Conservation (phyloP, 2,888 invertebrate genomes). For the Creontiades dilutus region DNA sequence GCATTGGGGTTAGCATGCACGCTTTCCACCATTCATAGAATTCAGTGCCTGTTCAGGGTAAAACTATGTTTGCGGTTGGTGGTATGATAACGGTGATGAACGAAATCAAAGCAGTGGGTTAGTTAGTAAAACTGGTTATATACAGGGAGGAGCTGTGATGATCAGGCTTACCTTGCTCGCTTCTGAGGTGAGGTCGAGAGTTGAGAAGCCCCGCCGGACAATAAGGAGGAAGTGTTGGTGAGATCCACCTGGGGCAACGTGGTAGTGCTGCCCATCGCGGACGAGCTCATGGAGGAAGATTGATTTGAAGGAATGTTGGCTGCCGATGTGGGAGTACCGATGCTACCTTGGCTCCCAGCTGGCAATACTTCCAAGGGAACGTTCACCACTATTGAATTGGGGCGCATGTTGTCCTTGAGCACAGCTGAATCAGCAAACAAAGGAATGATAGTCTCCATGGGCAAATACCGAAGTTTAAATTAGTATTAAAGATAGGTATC, state of each 20-base stretch:
- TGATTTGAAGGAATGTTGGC: slow-evolving; percentile 3
- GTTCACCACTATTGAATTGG: slow-evolving; percentile 81
- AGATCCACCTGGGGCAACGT: slow-evolving; percentile 56
- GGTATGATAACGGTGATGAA: too few species aligned
- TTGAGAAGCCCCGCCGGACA: slow-evolving; percentile 44
- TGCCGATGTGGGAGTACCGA: neutral
- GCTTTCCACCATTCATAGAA: neutral
- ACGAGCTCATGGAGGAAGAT: slow-evolving; percentile 21
- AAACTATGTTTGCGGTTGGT: too few species aligned
- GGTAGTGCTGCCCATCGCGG: neutral
- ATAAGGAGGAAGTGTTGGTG: slow-evolving; percentile 41
- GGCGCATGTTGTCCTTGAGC: slow-evolving; percentile 65
- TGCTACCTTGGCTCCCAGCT: slow-evolving; percentile 33
- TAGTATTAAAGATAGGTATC: too few species aligned
- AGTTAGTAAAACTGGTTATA: neutral
- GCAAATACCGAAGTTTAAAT: too few species aligned
- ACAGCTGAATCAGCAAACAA: slow-evolving; percentile 13
- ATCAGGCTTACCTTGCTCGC: neutral
- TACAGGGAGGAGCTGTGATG: neutral
- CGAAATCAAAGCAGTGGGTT: neutral
- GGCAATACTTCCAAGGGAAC: slow-evolving; percentile 81
- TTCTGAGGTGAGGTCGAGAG: neutral
- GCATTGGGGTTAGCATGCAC: neutral
- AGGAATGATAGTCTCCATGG: neutral
- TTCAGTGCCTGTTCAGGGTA: too few species aligned